Evolutionary conservation across 2,888 invertebrate genomes (phyloP).

Genomic region (Drosophila testacea): DNA sequence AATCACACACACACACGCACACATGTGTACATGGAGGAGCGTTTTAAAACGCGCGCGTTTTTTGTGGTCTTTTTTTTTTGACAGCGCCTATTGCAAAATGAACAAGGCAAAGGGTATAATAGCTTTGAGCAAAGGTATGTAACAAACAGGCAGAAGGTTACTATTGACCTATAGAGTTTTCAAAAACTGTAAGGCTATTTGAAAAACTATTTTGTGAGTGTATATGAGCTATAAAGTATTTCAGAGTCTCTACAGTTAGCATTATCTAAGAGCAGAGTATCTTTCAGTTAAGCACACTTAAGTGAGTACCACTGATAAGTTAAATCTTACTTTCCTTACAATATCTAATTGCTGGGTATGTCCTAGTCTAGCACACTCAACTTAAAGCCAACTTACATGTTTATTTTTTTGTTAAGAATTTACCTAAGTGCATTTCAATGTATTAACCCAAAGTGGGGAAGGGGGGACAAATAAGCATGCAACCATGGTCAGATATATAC

Average conservation of each 20-base stretch:
- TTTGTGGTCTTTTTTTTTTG: not conserved
- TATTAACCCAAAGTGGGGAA: constrained; percentile 27
- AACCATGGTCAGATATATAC: constrained; percentile 28
- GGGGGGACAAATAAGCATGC: constrained; percentile 46
- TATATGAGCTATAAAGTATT: too few species aligned
- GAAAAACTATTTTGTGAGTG: too few species aligned
- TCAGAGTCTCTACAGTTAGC: too few species aligned
- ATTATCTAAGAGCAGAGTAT: not conserved
- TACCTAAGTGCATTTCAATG: constrained; percentile 76
- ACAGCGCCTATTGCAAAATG: not conserved
- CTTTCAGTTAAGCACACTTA: not conserved
- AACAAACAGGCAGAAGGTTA: not conserved
- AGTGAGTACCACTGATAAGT: too few species aligned
- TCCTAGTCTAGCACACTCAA: not conserved
- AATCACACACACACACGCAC: constrained; percentile 20
- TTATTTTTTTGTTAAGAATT: constrained; percentile 29
- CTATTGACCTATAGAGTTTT: too few species aligned
- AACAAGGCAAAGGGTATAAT: not conserved
- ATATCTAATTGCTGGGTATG: not conserved
- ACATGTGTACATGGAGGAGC: constrained; percentile 32
- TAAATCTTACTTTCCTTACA: too few species aligned
- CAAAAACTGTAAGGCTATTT: too few species aligned
- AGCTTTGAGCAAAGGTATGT: not conserved
- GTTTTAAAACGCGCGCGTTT: constrained; percentile 74
- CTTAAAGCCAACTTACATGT: constrained; percentile 3